Percentiles rank a stretch among this genome's conserved stretches.
Evolutionary conservation across 2,797 vertebrate genomes (phyloP).

Genomic region (Emydoidea blandingii): DNA sequence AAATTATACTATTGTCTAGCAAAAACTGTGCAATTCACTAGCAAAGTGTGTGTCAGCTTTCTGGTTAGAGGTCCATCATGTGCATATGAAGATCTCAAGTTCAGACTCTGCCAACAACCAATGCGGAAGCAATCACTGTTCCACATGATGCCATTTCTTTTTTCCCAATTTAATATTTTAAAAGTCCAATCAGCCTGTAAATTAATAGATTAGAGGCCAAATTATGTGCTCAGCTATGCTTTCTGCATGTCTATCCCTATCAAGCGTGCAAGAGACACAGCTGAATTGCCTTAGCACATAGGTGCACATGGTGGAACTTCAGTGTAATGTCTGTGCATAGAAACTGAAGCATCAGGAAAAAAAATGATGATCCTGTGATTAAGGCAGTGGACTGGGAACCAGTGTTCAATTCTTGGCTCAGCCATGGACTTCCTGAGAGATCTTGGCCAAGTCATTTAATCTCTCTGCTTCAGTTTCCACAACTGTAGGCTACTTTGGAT

Average conservation of each 20-base stretch:
- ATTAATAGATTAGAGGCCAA: not conserved
- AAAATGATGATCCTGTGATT: not conserved
- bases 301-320: not conserved
- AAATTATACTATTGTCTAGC: not conserved
- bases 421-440: not conserved
- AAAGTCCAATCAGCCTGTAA: not conserved
- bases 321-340: not conserved
- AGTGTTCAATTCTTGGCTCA: not conserved
- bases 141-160: not conserved
- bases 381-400: not conserved
- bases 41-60: not conserved
- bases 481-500: not conserved
- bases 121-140: not conserved
- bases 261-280: not conserved
- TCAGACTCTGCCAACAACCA: not conserved
- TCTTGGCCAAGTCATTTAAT: not conserved
- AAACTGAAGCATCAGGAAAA: not conserved
- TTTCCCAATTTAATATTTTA: not conserved
- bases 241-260: not conserved
- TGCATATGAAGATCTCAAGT: not conserved
- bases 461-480: not conserved
- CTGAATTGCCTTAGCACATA: not conserved
- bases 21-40: not conserved
- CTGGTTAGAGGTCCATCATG: not conserved
- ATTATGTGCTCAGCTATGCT: not conserved